Evolutionary conservation across 2,888 invertebrate genomes (phyloP).

Genomic region (Graphium colonna): DNA sequence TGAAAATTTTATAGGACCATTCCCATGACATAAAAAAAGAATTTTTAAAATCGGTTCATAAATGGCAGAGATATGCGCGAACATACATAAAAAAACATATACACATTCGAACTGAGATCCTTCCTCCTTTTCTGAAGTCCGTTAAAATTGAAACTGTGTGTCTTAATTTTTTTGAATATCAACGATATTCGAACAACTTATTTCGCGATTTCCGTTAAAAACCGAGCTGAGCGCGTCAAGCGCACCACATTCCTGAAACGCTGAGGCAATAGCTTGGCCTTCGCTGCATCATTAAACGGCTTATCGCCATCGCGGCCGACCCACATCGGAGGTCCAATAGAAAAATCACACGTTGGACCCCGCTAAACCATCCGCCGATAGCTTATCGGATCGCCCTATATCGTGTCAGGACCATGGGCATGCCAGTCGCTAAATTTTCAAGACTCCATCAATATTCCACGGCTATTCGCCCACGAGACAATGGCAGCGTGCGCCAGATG

Average conservation of each 20-base stretch:
- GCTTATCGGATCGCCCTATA: slow-evolving; percentile 33
- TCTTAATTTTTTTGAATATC: too few relatives aligned
- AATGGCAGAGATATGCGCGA: too few relatives aligned
- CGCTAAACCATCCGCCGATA: slow-evolving; percentile 60
- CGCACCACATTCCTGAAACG: slow-evolving; percentile 18
- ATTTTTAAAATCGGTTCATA: too few relatives aligned
- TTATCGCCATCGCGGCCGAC: slow-evolving; percentile 52
- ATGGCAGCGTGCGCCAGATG: slow-evolving; percentile 18
- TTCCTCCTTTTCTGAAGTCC: too few relatives aligned
- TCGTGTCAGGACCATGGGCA: slow-evolving; percentile 19
- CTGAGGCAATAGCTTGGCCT: slow-evolving; percentile 16
- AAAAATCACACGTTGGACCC: slow-evolving; percentile 64
- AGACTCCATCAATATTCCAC: slow-evolving; percentile 18
- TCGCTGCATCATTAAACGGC: slow-evolving; percentile 23
- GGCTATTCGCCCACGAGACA: slow-evolving; percentile 14
- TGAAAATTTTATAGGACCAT: too few relatives aligned
- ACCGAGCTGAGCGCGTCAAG: too few relatives aligned
- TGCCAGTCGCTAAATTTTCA: slow-evolving; percentile 18
- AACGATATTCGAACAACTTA: too few relatives aligned
- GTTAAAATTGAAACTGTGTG: too few relatives aligned
- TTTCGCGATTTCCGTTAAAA: too few relatives aligned
- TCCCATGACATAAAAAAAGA: too few relatives aligned
- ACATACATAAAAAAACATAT: too few relatives aligned
- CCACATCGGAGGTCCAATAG: slow-evolving; percentile 56
- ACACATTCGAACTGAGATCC: too few relatives aligned